Percentiles rank a stretch among this genome's conserved stretches.
phyloP scores from a whole-genome alignment of 2,113 vertebrate genomes.

The Pangasianodon gigas region DNA sequence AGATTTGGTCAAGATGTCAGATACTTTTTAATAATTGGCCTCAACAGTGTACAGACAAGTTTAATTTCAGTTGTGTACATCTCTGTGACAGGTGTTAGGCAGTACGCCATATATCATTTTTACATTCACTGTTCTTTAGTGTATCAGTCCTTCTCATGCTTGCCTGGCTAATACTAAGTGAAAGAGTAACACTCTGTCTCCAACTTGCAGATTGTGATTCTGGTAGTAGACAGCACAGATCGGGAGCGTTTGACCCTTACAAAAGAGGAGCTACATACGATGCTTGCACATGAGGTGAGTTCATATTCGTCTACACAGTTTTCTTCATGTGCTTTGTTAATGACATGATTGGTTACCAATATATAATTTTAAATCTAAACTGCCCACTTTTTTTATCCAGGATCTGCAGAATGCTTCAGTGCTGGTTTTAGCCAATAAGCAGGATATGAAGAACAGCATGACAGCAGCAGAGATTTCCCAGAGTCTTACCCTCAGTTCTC shows the following conservation, averaged over 20 bases:
- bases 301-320: background rate
- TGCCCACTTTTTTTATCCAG: conserved; percentile 55
- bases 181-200: background rate
- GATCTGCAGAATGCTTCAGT: conserved; percentile 78
- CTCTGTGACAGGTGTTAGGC: background rate
- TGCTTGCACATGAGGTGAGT: conserved; percentile 84
- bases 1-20: background rate
- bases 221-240: conserved; percentile 86
- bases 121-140: background rate
- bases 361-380: background rate
- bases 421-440: conserved; percentile 84
- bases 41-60: background rate
- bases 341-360: background rate
- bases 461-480: conserved; percentile 78
- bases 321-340: too few relatives aligned
- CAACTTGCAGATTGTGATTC: conserved; percentile 77
- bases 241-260: conserved; percentile 75
- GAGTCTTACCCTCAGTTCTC: conserved; percentile 76
- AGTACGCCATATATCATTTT: background rate
- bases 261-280: conserved; percentile 78
- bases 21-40: background rate
- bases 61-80: background rate
- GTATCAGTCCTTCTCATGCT: background rate
- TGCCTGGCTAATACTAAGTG: background rate
- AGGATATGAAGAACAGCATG: conserved; percentile 82